Base-by-base conservation (phyloP, 2,113 vertebrate species). In the Macroglossus sobrinus region DNA sequence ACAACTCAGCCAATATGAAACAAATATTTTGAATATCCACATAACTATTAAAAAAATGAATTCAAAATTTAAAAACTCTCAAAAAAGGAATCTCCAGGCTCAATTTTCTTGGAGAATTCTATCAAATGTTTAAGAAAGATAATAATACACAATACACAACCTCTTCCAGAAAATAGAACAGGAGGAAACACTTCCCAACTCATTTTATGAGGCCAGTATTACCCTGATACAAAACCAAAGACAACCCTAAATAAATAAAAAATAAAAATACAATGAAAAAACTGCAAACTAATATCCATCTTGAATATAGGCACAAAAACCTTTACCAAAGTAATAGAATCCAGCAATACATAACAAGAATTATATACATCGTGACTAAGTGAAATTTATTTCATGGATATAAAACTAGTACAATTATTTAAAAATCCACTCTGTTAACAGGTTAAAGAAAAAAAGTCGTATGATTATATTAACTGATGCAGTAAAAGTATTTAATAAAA, bases 401-500 rank as follows among this genome's bases (percentile, higher is more conserved):
- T 16, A 88, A 64, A 57, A 80, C 84, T 92, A 33, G 40, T 63
- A 84, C 12, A 84, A 75, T 93, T 50, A 95, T 45, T 92, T 82
- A 33, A 59, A 82, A 78, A 76, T 24, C 50, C 33, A 72, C 38
- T 30, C 28, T 45, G 75, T 82, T 82, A 82, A 69, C 40, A 50
- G 50, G 50, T 28, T 88, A 82, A 88, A 16, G 50, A 18, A 50
- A 18, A 75, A 35, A 64, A 68, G 28, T 10, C 16, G 30, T 28
- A 68, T 57, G 47, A 89, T 43, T 74, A 38, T 57, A 66, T 66
- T 68, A 76, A 53, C 5, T 38, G 68, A 61, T 59, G n/a, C 14
- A 30, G 53, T 69, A 69, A 92, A 82, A 76, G 40, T 40, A 75
- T 75, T 92, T 91, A 63, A 59, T 88, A 82, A 74, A 92, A 92